Conservation (phyloP, 2,888 invertebrate species). For the Carterocephalus palaemon region DNA sequence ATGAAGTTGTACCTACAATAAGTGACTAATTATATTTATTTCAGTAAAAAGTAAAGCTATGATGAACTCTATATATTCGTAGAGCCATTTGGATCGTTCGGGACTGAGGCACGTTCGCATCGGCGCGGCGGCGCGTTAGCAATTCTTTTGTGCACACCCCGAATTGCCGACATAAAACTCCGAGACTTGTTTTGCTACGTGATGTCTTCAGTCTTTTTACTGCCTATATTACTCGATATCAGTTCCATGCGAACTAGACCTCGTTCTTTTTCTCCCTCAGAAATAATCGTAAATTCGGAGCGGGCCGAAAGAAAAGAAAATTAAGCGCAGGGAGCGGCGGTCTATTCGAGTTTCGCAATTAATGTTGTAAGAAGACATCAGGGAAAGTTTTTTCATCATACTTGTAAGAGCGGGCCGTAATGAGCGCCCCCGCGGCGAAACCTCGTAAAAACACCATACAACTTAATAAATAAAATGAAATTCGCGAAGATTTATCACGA, state of each 20-base stretch:
- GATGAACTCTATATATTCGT: slow-evolving; percentile 27
- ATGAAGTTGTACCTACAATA: too few species aligned
- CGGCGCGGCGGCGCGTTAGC: slow-evolving; percentile 63
- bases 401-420: slow-evolving; percentile 53
- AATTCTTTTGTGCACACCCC: slow-evolving; percentile 76
- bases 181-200: slow-evolving; percentile 70
- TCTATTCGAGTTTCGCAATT: slow-evolving; percentile 69
- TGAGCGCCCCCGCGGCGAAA: slow-evolving; percentile 69
- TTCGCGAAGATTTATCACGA: slow-evolving; percentile 74
- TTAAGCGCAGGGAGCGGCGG: slow-evolving; percentile 47
- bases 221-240: slow-evolving; percentile 67
- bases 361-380: slow-evolving; percentile 73
- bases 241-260: slow-evolving; percentile 50
- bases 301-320: slow-evolving; percentile 43
- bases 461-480: slow-evolving; percentile 77
- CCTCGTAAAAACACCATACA: slow-evolving; percentile 75
- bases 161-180: slow-evolving; percentile 75
- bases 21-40: too few species aligned
- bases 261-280: slow-evolving; percentile 48
- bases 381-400: slow-evolving; percentile 76
- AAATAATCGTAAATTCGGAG: slow-evolving; percentile 26
- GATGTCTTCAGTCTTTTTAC: slow-evolving; percentile 69
- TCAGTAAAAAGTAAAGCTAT: slow-evolving; percentile 23
- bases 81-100: slow-evolving; percentile 33
- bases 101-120: slow-evolving; percentile 57